Base-by-base conservation (phyloP, 2,888 invertebrate species). In the Polia nebulosa region DNA sequence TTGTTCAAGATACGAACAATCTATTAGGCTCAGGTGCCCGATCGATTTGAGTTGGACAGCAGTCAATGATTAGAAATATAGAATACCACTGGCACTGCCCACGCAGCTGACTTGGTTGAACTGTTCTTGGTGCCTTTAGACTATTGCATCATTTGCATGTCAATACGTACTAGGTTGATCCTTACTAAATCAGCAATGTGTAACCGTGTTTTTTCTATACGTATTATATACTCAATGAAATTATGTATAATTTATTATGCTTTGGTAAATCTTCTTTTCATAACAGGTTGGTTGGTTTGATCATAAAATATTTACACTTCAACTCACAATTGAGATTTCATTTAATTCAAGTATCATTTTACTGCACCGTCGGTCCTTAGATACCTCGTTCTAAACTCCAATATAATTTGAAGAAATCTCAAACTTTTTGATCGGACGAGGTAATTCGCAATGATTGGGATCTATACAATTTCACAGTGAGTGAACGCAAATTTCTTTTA, bases 391-490 rank as follows among this genome's bases (percentile, higher is more conserved):
- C 61, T 60, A 57, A 68, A 83, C 32, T 59, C 49, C 29, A 66
- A 69, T 62, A 72, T 76, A 74, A 69, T 78, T 76, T 85, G 80
- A 86, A 82, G 72, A 76, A 84, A 74, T 79, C 60, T 67, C 76
- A 76, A 86, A 78, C 76, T 83, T 86, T 82, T 84, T 75, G 72
- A 83, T 83, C 73, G 61, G 58, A 80, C 67, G 53, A 77, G 66
- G 84, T 79, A 80, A 85, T 85, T 85, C 77, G 66, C 68, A 77
- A 78, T 85, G 86, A 88, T 88, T 85, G 87, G 85, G 76, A 87
- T 85, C 85, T 85, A 86, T 85, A 85, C 83, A 86, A 87, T 87
- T 91, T 91, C 87, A 89, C 87, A 88, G 85, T 84, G 83, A 87
- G 73, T 84, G 89, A 84, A 83, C 87, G 78, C 84, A 85, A 87